phyloP scores from a whole-genome alignment of 2,113 vertebrate species.

The Ibidorhyncha struthersii region DNA sequence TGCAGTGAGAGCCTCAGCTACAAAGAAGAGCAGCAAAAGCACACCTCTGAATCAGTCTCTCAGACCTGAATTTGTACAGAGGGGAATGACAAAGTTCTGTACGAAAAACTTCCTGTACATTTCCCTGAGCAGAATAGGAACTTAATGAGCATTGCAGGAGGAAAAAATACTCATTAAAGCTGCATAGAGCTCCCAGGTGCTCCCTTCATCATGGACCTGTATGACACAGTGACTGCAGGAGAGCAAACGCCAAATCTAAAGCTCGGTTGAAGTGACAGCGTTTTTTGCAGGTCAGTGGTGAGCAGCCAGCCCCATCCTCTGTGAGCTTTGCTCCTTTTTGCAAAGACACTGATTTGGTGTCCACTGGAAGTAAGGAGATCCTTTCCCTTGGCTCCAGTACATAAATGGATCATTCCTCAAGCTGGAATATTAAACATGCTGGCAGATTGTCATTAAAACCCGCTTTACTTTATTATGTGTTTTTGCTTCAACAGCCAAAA shows the following conservation, averaged over 20 bases:
- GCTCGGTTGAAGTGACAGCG: background rate
- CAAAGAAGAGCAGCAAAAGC: background rate
- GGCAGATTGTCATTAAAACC: conserved; percentile 66
- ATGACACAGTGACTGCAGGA: background rate
- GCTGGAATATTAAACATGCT: conserved; percentile 55
- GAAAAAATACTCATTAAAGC: background rate
- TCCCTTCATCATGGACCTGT: background rate
- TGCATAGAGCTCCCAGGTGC: background rate
- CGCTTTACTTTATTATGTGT: conserved; percentile 59
- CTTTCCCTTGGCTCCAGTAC: conserved; percentile 22
- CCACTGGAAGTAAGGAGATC: background rate
- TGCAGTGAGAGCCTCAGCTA: background rate
- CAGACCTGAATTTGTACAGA: background rate
- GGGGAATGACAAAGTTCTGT: background rate
- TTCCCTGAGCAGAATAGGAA: background rate
- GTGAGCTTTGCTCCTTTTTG: background rate
- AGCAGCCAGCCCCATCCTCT: background rate
- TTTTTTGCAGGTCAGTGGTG: background rate
- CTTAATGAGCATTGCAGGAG: background rate
- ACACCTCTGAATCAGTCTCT: background rate
- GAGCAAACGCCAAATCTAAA: background rate
- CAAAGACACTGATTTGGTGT: background rate
- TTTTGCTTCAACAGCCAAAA: conserved; percentile 58
- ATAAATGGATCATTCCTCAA: conserved; percentile 47
- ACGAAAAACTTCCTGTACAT: background rate